These are phyloP conservation scores for Fregata magnificens DNA, from an alignment of 2,113 vertebrate genomes.

Conservation along the genomic window DNA sequence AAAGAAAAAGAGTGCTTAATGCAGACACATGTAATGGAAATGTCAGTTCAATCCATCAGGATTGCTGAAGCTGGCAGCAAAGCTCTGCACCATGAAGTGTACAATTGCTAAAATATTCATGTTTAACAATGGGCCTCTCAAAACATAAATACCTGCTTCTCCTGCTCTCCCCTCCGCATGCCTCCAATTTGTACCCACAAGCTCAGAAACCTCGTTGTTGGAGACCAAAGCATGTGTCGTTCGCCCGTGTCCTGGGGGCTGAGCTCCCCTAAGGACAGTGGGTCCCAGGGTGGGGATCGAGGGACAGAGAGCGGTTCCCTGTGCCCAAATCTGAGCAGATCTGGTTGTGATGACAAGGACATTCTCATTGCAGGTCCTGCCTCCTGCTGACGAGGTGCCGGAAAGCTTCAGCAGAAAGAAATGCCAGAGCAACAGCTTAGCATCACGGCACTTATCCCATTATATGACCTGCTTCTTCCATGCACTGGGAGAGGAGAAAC, in stretches of 20 bases:
- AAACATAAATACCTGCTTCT: not conserved
- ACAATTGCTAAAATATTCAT: conserved; percentile 32
- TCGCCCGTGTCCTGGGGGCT: not conserved
- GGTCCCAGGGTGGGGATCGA: not conserved
- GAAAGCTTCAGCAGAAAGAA: not conserved
- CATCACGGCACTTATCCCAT: not conserved
- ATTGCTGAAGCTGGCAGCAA: conserved; percentile 58
- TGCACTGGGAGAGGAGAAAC: not conserved
- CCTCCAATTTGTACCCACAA: not conserved
- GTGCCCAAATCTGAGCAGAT: not conserved
- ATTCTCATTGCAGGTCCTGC: rapidly evolving
- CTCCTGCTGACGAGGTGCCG: rapidly evolving
- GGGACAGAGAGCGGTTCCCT: not conserved
- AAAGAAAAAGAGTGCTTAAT: conserved; percentile 74
- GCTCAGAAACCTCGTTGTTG: not conserved
- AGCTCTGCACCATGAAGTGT: conserved; percentile 25
- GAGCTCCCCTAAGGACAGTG: not conserved
- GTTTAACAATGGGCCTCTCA: conserved; percentile 16
- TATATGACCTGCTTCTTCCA: not conserved
- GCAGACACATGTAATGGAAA: conserved; percentile 80
- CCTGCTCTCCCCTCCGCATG: not conserved
- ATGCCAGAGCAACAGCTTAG: not conserved
- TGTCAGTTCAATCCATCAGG: conserved; percentile 79
- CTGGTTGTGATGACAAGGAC: not conserved
- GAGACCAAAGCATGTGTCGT: rapidly evolving